Evolutionary conservation across 2,888 invertebrate species (phyloP), one percentile per base, ranked within the genome.

Genomic region (Lingula anatina): DNA sequence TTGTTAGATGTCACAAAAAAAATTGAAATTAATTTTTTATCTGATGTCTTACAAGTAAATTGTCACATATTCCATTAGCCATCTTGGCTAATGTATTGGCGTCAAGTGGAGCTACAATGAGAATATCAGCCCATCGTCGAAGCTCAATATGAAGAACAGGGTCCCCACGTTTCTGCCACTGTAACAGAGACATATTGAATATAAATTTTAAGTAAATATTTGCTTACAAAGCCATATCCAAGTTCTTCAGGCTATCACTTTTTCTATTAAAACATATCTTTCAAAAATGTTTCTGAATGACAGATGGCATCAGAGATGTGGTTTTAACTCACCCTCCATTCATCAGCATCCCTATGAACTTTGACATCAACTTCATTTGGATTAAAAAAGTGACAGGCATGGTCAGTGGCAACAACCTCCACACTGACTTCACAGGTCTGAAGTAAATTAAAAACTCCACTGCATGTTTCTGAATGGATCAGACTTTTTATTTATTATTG

Each of bases 21-120:
- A n/a, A n/a, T n/a, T n/a, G n/a, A n/a, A n/a, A n/a, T n/a, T n/a
- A n/a, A n/a, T n/a, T n/a, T n/a, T n/a, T n/a, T n/a, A n/a, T n/a
- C n/a, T n/a, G n/a, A n/a, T n/a, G 27, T 60, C 76, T 80, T 76
- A 90, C 80, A 54, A 97, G 77, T 3, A 99, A 81, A 78, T 99
- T 99, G 79, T 99, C 97, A 65, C 79, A 79, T 87, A 95, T 54
- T 88, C 81, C 95, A 75, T 84, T 84, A 38, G 93, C 83, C 65
- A 99, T 85, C 83, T 99, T 99, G 1, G 90, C 95, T 59, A 99
- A 77, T 0, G 96, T 90, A 74, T 99, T 99, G 5, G 97, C 97
- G 81, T 94, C 95, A 26, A 99, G 78, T 0, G 99, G 99, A 25
- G 96, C 94, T 60, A 99, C 88, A 1, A 99, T 72, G 73, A 96